Evolutionary conservation across 2,113 vertebrate species (phyloP).

Genomic region (Tachycineta bicolor): DNA sequence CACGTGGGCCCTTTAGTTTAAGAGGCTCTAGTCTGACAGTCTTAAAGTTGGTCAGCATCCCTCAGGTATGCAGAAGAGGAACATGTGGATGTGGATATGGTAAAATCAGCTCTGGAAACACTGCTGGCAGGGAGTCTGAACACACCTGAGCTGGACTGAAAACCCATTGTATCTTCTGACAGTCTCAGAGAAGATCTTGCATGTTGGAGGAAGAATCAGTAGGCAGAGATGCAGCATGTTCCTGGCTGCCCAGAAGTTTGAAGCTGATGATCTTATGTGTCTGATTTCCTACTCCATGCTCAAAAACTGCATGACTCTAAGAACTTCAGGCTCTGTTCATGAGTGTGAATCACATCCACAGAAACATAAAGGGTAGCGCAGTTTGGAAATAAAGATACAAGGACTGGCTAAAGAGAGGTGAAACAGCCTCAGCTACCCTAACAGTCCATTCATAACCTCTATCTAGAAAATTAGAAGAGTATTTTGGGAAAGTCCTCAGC

Average conservation of each 20-base stretch:
- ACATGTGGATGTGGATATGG: background rate
- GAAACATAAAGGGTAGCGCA: background rate
- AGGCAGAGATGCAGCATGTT: background rate
- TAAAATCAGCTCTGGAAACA: background rate
- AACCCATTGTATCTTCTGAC: background rate
- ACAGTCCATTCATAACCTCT: background rate
- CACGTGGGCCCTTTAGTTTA: background rate
- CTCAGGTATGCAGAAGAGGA: background rate
- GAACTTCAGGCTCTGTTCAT: background rate
- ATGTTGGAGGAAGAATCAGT: background rate
- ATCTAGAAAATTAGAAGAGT: background rate
- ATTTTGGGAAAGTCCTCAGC: slow-evolving; percentile 9
- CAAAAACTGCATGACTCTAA: background rate
- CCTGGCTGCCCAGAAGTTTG: background rate
- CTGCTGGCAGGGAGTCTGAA: background rate
- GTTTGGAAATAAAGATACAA: background rate
- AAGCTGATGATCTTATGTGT: background rate
- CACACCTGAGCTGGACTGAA: background rate
- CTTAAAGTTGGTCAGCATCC: background rate
- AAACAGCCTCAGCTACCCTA: background rate
- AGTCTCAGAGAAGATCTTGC: background rate
- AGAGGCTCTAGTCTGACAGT: background rate
- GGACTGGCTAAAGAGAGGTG: background rate
- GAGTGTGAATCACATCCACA: background rate
- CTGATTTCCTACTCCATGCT: background rate